Base-by-base conservation (phyloP, 1,140 invertebrate genomes). In the Pogonognathellus flavescens region DNA sequence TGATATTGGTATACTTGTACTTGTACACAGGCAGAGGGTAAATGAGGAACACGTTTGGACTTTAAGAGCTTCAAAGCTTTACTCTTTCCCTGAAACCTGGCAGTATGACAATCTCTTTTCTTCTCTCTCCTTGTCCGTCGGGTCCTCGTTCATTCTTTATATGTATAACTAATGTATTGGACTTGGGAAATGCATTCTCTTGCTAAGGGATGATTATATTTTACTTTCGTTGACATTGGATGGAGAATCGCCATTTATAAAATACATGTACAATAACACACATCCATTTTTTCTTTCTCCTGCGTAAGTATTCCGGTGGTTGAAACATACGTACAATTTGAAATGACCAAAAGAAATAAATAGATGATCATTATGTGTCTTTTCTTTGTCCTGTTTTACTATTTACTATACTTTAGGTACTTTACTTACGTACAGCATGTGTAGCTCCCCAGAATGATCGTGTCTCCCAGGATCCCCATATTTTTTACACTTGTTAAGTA, bases 171-270 rank as follows among this genome's bases (percentile, higher is more conserved):
- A 10, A 16, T 60, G n/a, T n/a, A 60, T 60, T 41, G 31, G 31
- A 41, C 31, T 41, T 3, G 6, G 31, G 31, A 41, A 41, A 66
- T 66, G 22, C 62, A 14, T 14, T 66, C 22, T 14, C 8, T 66
- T 25, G 20, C 20, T 66, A 18, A 13, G 9, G 62, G 14, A 66
- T 66, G 20, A 66, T 66, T 66, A 66, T 25, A 66, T 66, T 66
- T 66, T 66, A 66, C 62, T 25, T 66, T 66, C 22, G 62, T 66
- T 66, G 62, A 66, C 62, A 66, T 25, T 66, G 22, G 62, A 66
- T 25, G 22, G 62, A 66, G 62, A 66, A 66, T 22, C 8, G 22
- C 18, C 20, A 66, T 66, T 66, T 66, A 25, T 66, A 66, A 55
- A 66, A 66, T 20, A 66, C 22, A 66, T 66, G 25, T 66, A 25